A percentile compares a stretch with the other conserved stretches of the same genome.
These are phyloP conservation scores for Platyscapa corneri DNA, from an alignment of 1,140 invertebrate genomes.

Conservation along the genomic window DNA sequence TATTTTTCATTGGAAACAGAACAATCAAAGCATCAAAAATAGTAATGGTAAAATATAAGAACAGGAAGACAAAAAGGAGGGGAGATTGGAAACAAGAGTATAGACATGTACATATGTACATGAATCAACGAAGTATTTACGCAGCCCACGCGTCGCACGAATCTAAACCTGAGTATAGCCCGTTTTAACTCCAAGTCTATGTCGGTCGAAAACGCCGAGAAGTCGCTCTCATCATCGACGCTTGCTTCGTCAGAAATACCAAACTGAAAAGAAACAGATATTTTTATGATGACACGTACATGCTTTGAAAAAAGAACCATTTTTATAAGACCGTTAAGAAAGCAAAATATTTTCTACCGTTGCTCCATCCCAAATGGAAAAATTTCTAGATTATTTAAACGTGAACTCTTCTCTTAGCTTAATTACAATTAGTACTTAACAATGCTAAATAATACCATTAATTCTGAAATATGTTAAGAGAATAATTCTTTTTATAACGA, in stretches of 20 bases:
- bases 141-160: conserved; percentile 1
- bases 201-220: conserved; percentile 15
- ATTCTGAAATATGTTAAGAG: too few species aligned
- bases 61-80: background rate
- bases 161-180: background rate
- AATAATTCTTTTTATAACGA: background rate
- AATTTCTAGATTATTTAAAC: too few species aligned
- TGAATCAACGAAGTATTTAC: background rate
- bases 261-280: conserved; percentile 30
- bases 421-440: too few species aligned
- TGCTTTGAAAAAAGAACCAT: background rate
- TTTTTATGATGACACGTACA: conserved; percentile 8
- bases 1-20: background rate
- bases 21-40: background rate
- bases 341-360: background rate
- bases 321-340: background rate
- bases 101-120: background rate
- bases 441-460: too few species aligned
- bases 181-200: conserved; percentile 32
- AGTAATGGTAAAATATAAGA: background rate
- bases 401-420: too few species aligned
- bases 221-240: background rate
- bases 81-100: background rate
- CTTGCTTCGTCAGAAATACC: conserved; percentile 18
- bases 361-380: background rate